These are phyloP conservation scores for Rhadina sibilatrix DNA, from an alignment of 2,113 vertebrate genomes.

Conservation along the genomic window DNA sequence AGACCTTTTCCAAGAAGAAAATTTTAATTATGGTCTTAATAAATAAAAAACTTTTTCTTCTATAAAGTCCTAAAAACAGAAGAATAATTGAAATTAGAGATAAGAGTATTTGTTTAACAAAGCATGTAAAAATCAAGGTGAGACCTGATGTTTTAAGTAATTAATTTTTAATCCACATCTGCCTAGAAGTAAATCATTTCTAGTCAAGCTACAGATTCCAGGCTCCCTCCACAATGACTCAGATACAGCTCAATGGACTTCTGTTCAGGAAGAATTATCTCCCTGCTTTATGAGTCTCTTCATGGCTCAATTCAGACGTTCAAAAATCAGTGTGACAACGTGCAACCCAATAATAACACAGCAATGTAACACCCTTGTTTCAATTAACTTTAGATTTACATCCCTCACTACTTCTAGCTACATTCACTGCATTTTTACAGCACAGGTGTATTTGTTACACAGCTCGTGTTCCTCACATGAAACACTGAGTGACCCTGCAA, in stretches of 20 bases:
- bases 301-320: background rate
- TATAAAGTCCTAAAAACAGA: background rate
- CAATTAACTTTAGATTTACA: background rate
- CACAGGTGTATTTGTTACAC: background rate
- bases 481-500: background rate
- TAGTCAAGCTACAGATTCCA: background rate
- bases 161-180: background rate
- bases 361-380: background rate
- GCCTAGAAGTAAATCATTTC: background rate
- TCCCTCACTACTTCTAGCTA: background rate
- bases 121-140: background rate
- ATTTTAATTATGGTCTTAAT: background rate
- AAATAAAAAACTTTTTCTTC: background rate
- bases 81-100: background rate
- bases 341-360: background rate
- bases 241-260: background rate
- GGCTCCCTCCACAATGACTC: background rate
- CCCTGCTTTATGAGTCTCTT: background rate
- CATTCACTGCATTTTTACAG: background rate
- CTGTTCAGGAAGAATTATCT: background rate
- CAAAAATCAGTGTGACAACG: background rate
- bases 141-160: background rate
- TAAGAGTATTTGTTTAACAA: background rate
- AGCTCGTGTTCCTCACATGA: background rate
- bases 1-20: background rate